Base-by-base conservation (phyloP, 2,888 invertebrate species). In the Pedicia rivosa region DNA sequence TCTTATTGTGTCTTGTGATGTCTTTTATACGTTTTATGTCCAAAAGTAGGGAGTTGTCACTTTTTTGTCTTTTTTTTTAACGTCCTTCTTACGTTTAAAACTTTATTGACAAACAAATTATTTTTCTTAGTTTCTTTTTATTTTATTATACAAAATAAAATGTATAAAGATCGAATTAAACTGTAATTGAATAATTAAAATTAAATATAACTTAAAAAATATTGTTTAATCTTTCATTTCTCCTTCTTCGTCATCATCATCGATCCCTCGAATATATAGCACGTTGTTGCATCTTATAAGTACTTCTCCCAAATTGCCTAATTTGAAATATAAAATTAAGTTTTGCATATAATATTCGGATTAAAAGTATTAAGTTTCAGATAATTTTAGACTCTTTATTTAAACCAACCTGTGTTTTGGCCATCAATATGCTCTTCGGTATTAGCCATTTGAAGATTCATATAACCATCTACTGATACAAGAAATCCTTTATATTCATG, bases 401-500 rank as follows among this genome's bases (percentile, higher is more conserved):
- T 4, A 24, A 13, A 24, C 56, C 55, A 59, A 75, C 95, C 94
- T 48, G 92, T 88, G 44, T 79, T 73, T 44, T 71, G 74, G 37
- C 92, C 92, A 53, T 97, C 94, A 44, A 97, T 86, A 54, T 79
- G 86, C 67, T 98, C 98, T 63, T 98, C 97, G 7, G 97, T 88
- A 57, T 95, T 95, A 2, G 95, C 97, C 42, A 98, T 64, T 65
- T 98, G 94, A 46, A 99, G 65, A 59, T 98, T 98, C 98, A 99
- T 99, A 56, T 99, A 98, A 6, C 91, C 90, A 64, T 98, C 98
- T 2, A 94, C 91, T 4, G 97, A 95, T 0, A 98, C 97, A 24
- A 99, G 66, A 49, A 90, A 84, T 10, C 98, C 98, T 72, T 94
- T 94, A 63, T 99, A 98, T 63, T 98, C 97, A 62, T 97, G 97